These are phyloP conservation scores for Rhinopomastus cyanomelas DNA, from an alignment of 2,113 vertebrate species.

Conservation along the genomic window DNA sequence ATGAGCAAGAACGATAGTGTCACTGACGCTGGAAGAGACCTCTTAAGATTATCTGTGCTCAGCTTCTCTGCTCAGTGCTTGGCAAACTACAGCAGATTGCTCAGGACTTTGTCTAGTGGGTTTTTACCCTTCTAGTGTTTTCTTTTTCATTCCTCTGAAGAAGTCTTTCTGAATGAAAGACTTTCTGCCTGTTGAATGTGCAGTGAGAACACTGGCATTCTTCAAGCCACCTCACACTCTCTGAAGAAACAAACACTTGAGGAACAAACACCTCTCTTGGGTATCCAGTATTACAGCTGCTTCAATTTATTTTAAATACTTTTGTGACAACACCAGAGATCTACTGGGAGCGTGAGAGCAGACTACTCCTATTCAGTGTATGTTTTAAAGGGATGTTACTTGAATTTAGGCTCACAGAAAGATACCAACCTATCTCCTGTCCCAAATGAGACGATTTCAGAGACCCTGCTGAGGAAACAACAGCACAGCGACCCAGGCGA, in stretches of 20 bases:
- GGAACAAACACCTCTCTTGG: background rate
- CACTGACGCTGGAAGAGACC: background rate
- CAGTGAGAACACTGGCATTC: background rate
- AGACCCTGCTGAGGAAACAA: slow-evolving; percentile 82
- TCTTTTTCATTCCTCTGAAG: background rate
- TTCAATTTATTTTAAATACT: background rate
- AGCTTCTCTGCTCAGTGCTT: background rate
- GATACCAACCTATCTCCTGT: slow-evolving; percentile 79
- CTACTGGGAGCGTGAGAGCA: background rate
- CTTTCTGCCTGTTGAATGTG: background rate
- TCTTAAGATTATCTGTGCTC: background rate
- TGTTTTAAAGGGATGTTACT: background rate
- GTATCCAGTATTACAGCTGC: background rate
- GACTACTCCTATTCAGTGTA: background rate
- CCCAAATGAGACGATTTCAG: slow-evolving; percentile 78
- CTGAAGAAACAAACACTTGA: background rate
- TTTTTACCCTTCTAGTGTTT: background rate
- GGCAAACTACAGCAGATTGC: background rate
- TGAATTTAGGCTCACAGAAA: background rate
- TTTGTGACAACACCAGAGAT: background rate
- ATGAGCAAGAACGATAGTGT: background rate
- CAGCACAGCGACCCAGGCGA: slow-evolving; percentile 73
- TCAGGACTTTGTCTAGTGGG: background rate
- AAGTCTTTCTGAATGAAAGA: background rate
- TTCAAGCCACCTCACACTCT: background rate